Conservation (phyloP, 2,113 vertebrate species). For the Gymnocephalus cernua region DNA sequence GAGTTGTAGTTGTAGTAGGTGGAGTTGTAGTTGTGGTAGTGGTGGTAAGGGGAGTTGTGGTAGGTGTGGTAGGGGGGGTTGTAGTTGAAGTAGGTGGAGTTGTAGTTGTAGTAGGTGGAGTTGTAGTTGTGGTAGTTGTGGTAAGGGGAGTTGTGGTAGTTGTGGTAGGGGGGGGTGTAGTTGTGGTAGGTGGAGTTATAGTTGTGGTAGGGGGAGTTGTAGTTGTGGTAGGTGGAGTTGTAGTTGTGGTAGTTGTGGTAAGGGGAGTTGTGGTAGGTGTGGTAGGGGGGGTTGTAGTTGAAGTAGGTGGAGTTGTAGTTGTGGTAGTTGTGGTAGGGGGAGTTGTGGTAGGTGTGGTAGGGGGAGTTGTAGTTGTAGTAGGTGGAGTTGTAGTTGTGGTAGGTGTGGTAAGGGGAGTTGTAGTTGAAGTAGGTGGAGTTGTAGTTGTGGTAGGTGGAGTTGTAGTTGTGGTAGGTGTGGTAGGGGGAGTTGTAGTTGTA, state of each 20-base stretch:
- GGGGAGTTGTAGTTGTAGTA: background rate
- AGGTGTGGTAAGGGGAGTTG: background rate
- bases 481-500: too few relatives aligned
- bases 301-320: background rate
- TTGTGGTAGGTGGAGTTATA: background rate
- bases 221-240: too few relatives aligned
- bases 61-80: too few relatives aligned
- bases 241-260: too few relatives aligned
- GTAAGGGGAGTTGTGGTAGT: too few relatives aligned
- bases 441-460: background rate
- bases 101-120: background rate
- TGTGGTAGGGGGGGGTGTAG: too few relatives aligned
- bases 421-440: rapidly evolving
- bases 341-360: background rate
- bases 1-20: background rate
- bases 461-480: too few relatives aligned
- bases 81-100: too few relatives aligned
- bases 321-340: background rate
- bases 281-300: background rate
- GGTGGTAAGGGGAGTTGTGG: background rate
- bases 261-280: background rate
- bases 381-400: background rate
- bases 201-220: too few relatives aligned
- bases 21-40: background rate
- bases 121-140: background rate